Conservation (phyloP, 2,113 vertebrate species). For the Plectropomus leopardus region DNA sequence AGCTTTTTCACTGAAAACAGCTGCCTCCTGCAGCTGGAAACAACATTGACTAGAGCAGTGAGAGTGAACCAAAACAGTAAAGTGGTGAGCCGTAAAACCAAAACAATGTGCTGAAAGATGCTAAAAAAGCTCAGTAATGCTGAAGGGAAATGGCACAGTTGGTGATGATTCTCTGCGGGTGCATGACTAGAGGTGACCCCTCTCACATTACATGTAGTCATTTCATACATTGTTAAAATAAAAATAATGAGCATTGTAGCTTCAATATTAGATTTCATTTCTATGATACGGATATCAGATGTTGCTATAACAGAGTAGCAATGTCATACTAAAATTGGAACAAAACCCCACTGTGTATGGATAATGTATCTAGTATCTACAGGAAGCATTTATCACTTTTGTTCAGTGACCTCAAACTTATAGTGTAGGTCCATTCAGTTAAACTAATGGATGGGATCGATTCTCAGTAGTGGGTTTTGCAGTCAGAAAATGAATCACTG, state of each 20-base stretch:
- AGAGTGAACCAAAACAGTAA: neutral
- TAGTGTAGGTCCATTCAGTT: slow-evolving; percentile 54
- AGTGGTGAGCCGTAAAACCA: neutral
- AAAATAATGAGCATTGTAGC: neutral
- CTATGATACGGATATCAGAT: slow-evolving; percentile 16
- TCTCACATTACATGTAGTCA: neutral
- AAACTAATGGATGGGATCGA: slow-evolving; percentile 63
- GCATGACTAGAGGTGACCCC: neutral
- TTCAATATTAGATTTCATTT: neutral
- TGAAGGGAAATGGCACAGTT: neutral
- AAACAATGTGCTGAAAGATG: slow-evolving; percentile 19
- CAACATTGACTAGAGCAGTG: neutral
- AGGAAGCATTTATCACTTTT: slow-evolving; percentile 63
- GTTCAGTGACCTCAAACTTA: slow-evolving; percentile 66
- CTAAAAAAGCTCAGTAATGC: neutral
- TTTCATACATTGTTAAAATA: slow-evolving; percentile 14
- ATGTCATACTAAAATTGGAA: neutral
- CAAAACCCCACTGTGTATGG: neutral
- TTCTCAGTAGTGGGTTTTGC: slow-evolving; percentile 56
- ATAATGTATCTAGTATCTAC: slow-evolving; percentile 25
- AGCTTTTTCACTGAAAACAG: neutral
- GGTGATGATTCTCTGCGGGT: neutral
- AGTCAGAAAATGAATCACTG: slow-evolving; percentile 61
- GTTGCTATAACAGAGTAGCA: neutral
- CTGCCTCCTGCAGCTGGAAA: slow-evolving; percentile 4